Evolutionary conservation across 2,113 vertebrate species (phyloP), one percentile per base, ranked within the genome.

Genomic region (Peromyscus californicus): DNA sequence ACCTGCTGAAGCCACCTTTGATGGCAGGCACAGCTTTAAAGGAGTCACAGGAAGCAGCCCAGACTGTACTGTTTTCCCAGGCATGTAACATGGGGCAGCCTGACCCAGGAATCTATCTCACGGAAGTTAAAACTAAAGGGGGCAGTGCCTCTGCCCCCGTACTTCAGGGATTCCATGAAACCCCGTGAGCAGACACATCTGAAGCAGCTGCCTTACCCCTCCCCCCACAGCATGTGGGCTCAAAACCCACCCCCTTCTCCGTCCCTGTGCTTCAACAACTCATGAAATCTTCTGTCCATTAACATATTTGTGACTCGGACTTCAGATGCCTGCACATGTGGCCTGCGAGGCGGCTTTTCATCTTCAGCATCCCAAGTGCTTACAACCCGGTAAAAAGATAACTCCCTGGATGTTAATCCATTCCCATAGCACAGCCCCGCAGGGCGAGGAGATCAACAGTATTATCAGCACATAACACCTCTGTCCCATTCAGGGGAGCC

Each of bases 401-500:
- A 86, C 80, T 90, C 91, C 1, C 3, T 95, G 75, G 75, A 39
- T 65, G 7, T 69, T 93, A 83, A 94, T 97, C 97, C 95, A 79
- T 59, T 51, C 92, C 74, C 36, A 29, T 91, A 93, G 63, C 83
- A 33, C 0, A 26, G 39, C 85, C 90, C 95, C 78, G 69, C 76
- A 33, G 91, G 67, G 94, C 54, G 88, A 15, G 80, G 83, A 72
- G 94, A 95, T 89, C 90, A 59, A 16, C 79, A 15, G 67, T 54
- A 67, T 89, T 98, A 94, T 94, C 96, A 96, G 97, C 45, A 9
- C 29, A 29, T 36, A 65, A 78, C 93, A 93, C 93, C 94, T 57
- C 89, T 5, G 7, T 45, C 2, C n/a, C 7, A 63, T 31, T 96
- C 97, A n/a, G 1, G 54, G 65, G 69, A 31, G 91, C n/a, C 45